phyloP scores from a whole-genome alignment of 2,888 invertebrate species.

The Athalia rosae region DNA sequence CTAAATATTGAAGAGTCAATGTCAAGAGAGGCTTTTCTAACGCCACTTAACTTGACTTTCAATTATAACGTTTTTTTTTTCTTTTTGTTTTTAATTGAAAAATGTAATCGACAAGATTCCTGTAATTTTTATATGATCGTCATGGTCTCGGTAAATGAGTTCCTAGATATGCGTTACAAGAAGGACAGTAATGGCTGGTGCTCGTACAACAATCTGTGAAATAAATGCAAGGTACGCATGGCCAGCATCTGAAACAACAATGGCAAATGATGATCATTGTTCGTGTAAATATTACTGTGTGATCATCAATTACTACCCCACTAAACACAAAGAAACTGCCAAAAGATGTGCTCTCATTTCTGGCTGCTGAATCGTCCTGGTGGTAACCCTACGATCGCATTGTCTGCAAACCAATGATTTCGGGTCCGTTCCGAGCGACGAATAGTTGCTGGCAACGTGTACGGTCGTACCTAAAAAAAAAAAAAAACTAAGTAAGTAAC shows the following conservation, averaged over 20 bases:
- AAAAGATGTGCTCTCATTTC: conserved; percentile 4
- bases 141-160: conserved; percentile 63
- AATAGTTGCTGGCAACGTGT: conserved; percentile 24
- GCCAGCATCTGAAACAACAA: conserved; percentile 69
- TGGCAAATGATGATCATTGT: not conserved
- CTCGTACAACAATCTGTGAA: conserved; percentile 73
- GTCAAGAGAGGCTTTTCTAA: no score
- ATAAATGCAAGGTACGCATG: conserved; percentile 73
- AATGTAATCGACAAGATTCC: not conserved
- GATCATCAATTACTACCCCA: conserved; percentile 27
- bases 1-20: no score
- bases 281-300: not conserved
- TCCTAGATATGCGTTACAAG: conserved; percentile 73
- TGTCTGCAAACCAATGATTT: conserved; percentile 66
- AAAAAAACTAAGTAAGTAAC: not conserved
- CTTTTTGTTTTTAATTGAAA: not conserved
- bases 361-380: conserved; percentile 46
- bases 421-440: conserved; percentile 65
- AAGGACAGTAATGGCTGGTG: conserved; percentile 74
- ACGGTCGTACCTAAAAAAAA: conserved; percentile 23
- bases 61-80: not conserved
- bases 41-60: no score
- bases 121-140: not conserved
- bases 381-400: conserved; percentile 67
- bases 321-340: conserved; percentile 24